Conservation (phyloP, 2,797 vertebrate genomes). For the Silurus lanzhouensis region DNA sequence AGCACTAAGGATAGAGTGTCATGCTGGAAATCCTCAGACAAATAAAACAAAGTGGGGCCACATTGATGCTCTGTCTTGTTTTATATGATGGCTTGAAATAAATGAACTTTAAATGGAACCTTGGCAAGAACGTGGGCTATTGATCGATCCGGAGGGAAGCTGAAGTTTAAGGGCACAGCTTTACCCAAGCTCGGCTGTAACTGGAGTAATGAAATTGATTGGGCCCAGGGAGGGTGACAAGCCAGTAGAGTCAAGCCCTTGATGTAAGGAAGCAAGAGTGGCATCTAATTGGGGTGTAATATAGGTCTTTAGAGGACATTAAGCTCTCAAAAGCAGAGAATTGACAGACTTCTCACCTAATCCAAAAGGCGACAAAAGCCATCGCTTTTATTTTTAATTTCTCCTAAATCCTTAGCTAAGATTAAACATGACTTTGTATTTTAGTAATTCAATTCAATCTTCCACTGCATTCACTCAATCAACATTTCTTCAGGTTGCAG, state of each 20-base stretch:
- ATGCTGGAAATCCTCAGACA: constrained; percentile 81
- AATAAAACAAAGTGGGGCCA: constrained; percentile 83
- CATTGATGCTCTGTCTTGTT: constrained; percentile 85
- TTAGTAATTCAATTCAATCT: neutral
- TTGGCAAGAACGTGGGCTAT: constrained; percentile 82
- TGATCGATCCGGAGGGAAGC: constrained; percentile 82
- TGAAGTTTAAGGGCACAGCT: constrained; percentile 86
- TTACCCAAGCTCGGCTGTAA: constrained; percentile 80
- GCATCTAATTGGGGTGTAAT: constrained; percentile 87
- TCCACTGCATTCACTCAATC: neutral
- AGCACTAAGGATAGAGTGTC: constrained; percentile 64
- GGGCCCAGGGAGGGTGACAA: constrained; percentile 84
- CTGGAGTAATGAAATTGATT: constrained; percentile 89
- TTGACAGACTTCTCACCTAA: constrained; percentile 68
- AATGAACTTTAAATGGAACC: constrained; percentile 89
- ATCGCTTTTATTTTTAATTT: constrained; percentile 13
- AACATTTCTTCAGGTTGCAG: constrained; percentile 9
- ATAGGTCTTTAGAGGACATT: constrained; percentile 88
- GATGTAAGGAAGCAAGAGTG: constrained; percentile 89
- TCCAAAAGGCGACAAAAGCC: constrained; percentile 30
- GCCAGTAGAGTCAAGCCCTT: constrained; percentile 85
- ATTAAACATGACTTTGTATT: neutral
- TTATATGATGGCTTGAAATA: constrained; percentile 87
- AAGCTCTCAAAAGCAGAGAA: constrained; percentile 75
- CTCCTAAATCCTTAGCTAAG: neutral